Conservation (phyloP, 1,140 invertebrate genomes). For the Branchinecta lindahli region DNA sequence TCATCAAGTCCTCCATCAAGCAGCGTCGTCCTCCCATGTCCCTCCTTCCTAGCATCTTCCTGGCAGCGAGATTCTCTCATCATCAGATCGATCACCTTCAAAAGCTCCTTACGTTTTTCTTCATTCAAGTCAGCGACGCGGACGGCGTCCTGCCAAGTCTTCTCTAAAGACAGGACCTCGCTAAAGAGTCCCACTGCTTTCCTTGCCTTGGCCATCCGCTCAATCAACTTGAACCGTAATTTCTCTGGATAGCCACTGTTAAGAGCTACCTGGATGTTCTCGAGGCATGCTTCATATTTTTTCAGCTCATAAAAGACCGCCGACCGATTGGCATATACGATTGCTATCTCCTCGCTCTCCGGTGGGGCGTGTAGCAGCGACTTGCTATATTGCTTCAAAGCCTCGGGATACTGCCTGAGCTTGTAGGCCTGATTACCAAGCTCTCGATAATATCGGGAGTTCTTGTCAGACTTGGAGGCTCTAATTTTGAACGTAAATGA, state of each 20-base stretch:
- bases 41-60: background rate
- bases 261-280: conserved; percentile 34
- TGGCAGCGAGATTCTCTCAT: background rate
- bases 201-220: conserved; percentile 29
- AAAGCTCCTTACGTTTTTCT: background rate
- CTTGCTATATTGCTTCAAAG: background rate
- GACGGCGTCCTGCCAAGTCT: background rate
- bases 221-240: conserved; percentile 32
- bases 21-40: background rate
- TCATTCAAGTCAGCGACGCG: background rate
- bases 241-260: conserved; percentile 31
- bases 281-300: conserved; percentile 42
- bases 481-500: background rate
- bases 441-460: background rate
- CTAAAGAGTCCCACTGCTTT: conserved; percentile 3
- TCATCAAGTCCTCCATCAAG: background rate
- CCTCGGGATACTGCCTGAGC: background rate
- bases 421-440: background rate
- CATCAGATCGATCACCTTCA: background rate
- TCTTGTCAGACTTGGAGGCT: background rate
- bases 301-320: conserved; percentile 44
- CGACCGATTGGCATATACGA: conserved; percentile 53
- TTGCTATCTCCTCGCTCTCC: conserved; percentile 36
- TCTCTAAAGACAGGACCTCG: background rate
- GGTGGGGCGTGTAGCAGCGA: background rate